Base-by-base conservation (phyloP, 2,113 vertebrate genomes). In the Pelvicachromis taeniatus region DNA sequence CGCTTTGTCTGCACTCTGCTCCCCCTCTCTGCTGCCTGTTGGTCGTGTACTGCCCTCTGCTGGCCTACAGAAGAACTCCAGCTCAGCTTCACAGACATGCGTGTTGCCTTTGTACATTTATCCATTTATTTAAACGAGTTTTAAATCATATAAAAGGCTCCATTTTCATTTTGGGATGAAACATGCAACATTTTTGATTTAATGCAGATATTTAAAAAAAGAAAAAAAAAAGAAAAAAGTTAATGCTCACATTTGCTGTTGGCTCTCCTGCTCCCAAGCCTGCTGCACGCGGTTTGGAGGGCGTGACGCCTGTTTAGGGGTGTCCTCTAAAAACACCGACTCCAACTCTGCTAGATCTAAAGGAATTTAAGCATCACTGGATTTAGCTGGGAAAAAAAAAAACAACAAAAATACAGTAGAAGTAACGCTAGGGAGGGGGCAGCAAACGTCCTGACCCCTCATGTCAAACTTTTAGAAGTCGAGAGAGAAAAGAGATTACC, bases 341-440 rank as follows among this genome's bases (percentile, higher is more conserved):
- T 99, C 97, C 92, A 99, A 82, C 84, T 97, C 97, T 87, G 96
- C 96, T 92, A 94, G 90, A 83, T 97, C 97, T 97, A 85, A 88
- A 91, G 23, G 79, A 58, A 82, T n/a, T 55, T 23, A 81, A 48
- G 73, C 9, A 79, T 80, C n/a, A 77, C 3, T 42, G n/a, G 19
- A 80, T 58, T 56, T n/a, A 2, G 48, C 11, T 80, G 11, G 4
- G 19, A 17, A 40, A 14, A 65, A 81, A 87, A 82, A 14, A 63
- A 8, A 45, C 31, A 45, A 35, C 59, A 38, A 21, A 63, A 63
- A 38, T 5, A 38, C 38, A 63, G 21, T 35, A 0, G 3, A 26
- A 55, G 61, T 58, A 31, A 77, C 3, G 26, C 26, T 26, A 26
- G 26, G 26, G 26, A 26, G 26, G 26, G 26, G 26, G 26, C 26